phyloP scores from a whole-genome alignment of 2,888 invertebrate species.

The Orchesellides sinensis region DNA sequence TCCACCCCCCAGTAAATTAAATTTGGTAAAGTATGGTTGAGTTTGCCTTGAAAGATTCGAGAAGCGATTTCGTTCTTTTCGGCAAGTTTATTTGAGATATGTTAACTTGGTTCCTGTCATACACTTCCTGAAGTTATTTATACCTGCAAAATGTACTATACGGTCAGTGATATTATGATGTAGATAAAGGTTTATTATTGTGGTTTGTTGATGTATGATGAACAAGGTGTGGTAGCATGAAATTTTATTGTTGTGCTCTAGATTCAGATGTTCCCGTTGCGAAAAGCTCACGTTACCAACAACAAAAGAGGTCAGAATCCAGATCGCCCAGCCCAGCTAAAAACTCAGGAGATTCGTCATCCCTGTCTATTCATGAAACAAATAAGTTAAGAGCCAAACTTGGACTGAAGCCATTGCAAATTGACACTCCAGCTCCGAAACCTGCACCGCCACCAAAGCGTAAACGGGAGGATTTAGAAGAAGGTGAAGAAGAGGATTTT shows the following conservation, averaged over 20 bases:
- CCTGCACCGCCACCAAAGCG: constrained; percentile 18
- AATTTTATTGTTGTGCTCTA: too few species aligned
- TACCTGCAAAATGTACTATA: too few species aligned
- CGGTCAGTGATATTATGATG: too few species aligned
- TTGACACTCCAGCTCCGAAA: constrained; percentile 76
- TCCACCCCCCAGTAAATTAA: neutral
- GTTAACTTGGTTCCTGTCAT: too few species aligned
- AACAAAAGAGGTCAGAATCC: constrained; percentile 10
- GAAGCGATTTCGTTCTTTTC: constrained; percentile 46
- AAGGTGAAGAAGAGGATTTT: constrained; percentile 80
- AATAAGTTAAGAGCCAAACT: constrained; percentile 94
- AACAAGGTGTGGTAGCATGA: too few species aligned
- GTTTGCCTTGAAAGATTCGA: constrained; percentile 16
- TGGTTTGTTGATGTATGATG: too few species aligned
- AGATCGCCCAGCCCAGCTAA: constrained; percentile 76
- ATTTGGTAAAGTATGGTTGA: neutral
- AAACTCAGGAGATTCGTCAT: constrained; percentile 77
- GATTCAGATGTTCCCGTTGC: constrained; percentile 68
- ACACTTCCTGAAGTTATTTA: too few species aligned
- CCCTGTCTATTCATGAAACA: constrained; percentile 88
- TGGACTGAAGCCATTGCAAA: constrained; percentile 93
- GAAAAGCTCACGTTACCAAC: constrained; percentile 56
- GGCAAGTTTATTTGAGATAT: too few species aligned
- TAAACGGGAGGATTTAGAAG: constrained; percentile 77
- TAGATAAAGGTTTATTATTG: too few species aligned